Base-by-base conservation (phyloP, 2,797 vertebrate genomes). In the Jordanella pulchra region DNA sequence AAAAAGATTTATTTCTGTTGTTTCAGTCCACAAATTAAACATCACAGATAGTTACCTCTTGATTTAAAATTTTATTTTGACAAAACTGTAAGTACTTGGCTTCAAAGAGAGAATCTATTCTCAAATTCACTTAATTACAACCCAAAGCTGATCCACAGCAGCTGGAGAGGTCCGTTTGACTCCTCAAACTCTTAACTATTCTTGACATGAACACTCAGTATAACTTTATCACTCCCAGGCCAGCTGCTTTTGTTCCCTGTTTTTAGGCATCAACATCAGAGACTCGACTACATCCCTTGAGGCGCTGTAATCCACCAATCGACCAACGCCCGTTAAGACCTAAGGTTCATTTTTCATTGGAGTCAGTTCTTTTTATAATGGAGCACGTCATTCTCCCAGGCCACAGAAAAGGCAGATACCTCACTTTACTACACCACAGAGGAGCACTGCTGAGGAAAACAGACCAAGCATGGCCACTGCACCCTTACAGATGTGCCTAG, bases 301-400 rank as follows among this genome's bases (percentile, higher is more conserved):
- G 85, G 87, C 74, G 28, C 72, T 80, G 76, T 87, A 86, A 90
- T 89, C 85, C 84, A 78, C 84, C 80, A 78, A 87, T 77, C 65
- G 69, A 87, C 86, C 89, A 70, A 69, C 75, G 69, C 76, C 85
- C 72, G 9, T 70, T 58, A 58, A 78, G 79, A 83, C 84, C 81
- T 71, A 0, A 67, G 73, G 75, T 81, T 91, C 75, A 61, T 83
- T 91, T 91, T 92, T 89, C 89, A 91, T 85, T 83, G 86, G 81
- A 89, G 89, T 90, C 88, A 86, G 80, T 91, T 89, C 89, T 93
- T 93, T 94, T 93, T 92, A 92, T 92, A 93, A 87, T 78, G 84
- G 80, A 79, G 83, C 79, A 86, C 92, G 92, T 94, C 92, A 94
- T 92, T 82, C 86, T 89, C 77, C 68, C 78, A 78, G 84, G 91